phyloP scores from a whole-genome alignment of 1,140 invertebrate genomes.

The Colletes latitarsis region DNA sequence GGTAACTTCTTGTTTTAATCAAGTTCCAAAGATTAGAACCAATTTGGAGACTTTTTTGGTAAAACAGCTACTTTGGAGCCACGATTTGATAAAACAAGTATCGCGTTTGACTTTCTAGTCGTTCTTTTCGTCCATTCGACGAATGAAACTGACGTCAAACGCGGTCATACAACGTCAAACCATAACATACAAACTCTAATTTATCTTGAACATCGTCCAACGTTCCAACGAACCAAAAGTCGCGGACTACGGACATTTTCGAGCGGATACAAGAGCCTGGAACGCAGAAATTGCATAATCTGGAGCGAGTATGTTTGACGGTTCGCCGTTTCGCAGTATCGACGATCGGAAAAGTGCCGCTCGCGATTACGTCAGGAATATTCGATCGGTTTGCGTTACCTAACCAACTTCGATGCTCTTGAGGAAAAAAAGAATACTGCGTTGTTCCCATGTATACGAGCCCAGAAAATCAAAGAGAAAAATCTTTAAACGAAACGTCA shows the following conservation, averaged over 20 bases:
- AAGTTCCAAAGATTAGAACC: no score
- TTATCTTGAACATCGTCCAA: background rate
- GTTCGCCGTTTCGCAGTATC: background rate
- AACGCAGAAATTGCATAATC: background rate
- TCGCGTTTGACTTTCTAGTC: no score
- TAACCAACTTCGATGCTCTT: background rate
- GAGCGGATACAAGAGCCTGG: no score
- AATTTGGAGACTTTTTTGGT: no score
- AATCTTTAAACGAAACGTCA: background rate
- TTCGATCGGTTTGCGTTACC: conserved; percentile 37
- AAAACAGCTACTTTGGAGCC: no score
- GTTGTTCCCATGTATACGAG: background rate
- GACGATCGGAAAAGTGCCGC: conserved; percentile 27
- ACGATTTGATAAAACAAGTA: no score
- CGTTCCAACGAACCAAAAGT: background rate
- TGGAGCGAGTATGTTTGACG: no score
- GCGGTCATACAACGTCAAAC: no score
- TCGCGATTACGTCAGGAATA: conserved; percentile 50
- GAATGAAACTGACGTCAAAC: no score
- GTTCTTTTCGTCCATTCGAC: no score
- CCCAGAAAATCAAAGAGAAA: background rate
- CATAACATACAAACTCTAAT: no score
- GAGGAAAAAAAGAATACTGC: background rate
- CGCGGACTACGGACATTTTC: background rate
- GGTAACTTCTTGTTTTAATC: no score